Evolutionary conservation across 2,113 vertebrate genomes (phyloP), one percentile per base, ranked within the genome.

Genomic region (Hippolais icterina): DNA sequence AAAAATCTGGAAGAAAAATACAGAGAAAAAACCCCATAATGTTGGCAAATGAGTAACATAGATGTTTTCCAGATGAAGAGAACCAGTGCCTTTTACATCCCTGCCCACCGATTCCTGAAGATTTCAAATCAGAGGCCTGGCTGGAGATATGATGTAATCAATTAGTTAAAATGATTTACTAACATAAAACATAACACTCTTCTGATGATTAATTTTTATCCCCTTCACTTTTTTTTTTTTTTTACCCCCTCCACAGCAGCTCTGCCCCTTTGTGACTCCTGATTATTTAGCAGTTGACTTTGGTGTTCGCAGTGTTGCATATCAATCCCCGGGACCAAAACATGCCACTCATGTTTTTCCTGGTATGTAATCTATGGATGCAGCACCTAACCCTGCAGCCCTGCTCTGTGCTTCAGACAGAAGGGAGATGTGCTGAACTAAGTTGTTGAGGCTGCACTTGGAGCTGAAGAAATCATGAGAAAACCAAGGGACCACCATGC

Each of bases 111-210:
- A 3, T 22, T 88, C 69, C 77, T 65, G 44, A 94, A 79, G 72
- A 59, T 93, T 80, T 92, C 63, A 52, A 12, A 33, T 56, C 0
- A 1, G 63, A 83, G 93, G 56, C 41, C 68, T 81, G 83, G 46
- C 46, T 90, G 76, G 47, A 90, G 47, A 52, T 57, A 72, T 53
- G 64, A 92, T 10, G 49, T 75, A 70, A 91, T 86, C 69, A 57
- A 70, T 90, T 74, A 86, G 63, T 72, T 96, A 33, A 90, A 94
- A 90, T 82, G 29, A 93, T 95, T 93, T 93, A 74, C 42, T 90
- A 76, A 74, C 28, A 35, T 65, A 85, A 87, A 93, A 78, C 47
- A 76, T 22, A 79, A 61, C 75, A 50, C 14, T 46, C 68, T 74
- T 87, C 7, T 0, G 0, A 22, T 88, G 75, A 95, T 83, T 76